Base-by-base conservation (phyloP, 1,140 invertebrate species). In the Drosophila subobscura region DNA sequence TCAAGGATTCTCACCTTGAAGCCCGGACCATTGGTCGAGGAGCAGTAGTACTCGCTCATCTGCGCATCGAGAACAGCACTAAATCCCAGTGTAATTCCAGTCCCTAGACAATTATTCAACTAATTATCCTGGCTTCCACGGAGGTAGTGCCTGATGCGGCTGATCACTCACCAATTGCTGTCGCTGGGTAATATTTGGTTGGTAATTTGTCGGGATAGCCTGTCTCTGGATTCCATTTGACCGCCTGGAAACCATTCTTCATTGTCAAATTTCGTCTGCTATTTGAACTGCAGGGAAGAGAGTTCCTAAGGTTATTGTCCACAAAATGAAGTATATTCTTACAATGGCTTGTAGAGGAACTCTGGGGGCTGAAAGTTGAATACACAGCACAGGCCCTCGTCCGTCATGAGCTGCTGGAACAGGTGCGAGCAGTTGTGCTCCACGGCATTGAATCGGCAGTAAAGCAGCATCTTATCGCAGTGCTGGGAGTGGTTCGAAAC, bases 381-480 rank as follows among this genome's bases (percentile, higher is more conserved):
- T 5, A 95, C 94, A 86, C 96, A 97, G 77, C 96, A 97, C 1
- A 96, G 92, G 0, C 96, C 96, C 89, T 96, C 96, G 72, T 97
- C 96, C 0, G 96, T 96, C 41, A 96, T 92, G 3, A 95, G 93
- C 1, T 94, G 93, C 72, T 95, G 95, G 88, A 97, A 96, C 40
- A 95, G 70, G n/a, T 94, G 92, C 10, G 93, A 91, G 74, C 96
- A 97, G 27, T 94, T 92, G 4, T 92, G 91, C 2, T 78, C 76
- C 5, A 92, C 90, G 0, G 93, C 93, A 73, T 94, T 93, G 94
- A 95, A 96, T 33, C 92, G 59, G 67, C 96, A 97, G 8, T 92
- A 77, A 22, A 93, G 91, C 12, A 97, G 73, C 94, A 96, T 95
- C 53, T 95, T 94, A 6, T 92, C 92, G 70, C 96, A 96, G 1